Evolutionary conservation across 1,140 invertebrate genomes (phyloP).

Genomic region (Liolophura sinensis): DNA sequence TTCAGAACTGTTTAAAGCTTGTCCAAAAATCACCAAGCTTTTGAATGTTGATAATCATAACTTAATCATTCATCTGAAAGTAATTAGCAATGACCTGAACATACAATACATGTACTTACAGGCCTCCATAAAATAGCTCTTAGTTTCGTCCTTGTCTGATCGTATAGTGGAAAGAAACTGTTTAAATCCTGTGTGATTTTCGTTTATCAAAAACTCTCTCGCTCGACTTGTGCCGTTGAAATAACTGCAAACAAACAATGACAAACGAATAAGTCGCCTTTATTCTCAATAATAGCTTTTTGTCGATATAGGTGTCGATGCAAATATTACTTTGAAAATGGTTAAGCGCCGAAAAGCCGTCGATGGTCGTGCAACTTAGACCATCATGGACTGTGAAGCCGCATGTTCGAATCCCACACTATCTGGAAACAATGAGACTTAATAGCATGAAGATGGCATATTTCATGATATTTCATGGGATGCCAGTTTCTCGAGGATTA

Average conservation of each 20-base stretch:
- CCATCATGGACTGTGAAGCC: too few relatives aligned
- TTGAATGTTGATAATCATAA: background rate
- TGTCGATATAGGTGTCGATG: too few relatives aligned
- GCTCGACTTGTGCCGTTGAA: constrained; percentile 51
- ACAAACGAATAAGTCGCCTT: background rate
- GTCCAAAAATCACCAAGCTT: background rate
- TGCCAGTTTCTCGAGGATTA: too few relatives aligned
- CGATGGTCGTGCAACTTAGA: too few relatives aligned
- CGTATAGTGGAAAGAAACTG: constrained; percentile 40
- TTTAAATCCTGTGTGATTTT: constrained; percentile 46
- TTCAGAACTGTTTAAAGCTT: too few relatives aligned
- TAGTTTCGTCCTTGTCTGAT: constrained; percentile 30
- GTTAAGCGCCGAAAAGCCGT: too few relatives aligned
- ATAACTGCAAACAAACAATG: constrained; percentile 24
- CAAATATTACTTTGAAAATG: too few relatives aligned
- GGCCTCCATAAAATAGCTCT: constrained; percentile 58
- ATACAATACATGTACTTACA: constrained; percentile 40
- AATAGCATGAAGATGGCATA: too few relatives aligned
- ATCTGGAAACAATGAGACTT: too few relatives aligned
- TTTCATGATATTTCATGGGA: too few relatives aligned
- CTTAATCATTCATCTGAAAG: background rate
- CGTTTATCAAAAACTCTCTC: constrained; percentile 31
- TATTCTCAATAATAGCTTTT: too few relatives aligned
- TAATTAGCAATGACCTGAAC: background rate
- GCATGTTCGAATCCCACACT: too few relatives aligned